Evolutionary conservation across 2,113 vertebrate species (phyloP).

Genomic region (Eolophus roseicapilla): DNA sequence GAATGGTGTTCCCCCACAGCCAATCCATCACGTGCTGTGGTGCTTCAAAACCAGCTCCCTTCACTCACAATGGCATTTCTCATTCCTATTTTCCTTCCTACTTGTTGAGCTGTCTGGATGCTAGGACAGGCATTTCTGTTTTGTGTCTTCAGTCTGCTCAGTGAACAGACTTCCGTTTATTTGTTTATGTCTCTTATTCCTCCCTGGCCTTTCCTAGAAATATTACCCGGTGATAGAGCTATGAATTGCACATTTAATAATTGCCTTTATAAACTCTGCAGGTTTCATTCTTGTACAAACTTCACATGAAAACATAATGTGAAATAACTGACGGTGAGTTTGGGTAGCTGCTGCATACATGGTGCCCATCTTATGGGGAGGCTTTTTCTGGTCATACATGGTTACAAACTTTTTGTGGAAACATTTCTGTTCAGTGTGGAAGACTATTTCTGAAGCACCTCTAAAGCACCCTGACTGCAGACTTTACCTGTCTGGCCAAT

Average conservation of each 20-base stretch:
- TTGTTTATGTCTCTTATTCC: neutral
- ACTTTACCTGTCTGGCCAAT: neutral
- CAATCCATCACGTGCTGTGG: accelerated
- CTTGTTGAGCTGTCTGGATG: neutral
- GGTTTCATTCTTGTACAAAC: neutral
- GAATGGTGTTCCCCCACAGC: accelerated
- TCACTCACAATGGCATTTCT: neutral
- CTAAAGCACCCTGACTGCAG: neutral
- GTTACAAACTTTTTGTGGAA: neutral
- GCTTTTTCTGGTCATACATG: neutral
- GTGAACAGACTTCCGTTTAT: neutral
- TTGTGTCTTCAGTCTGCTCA: neutral
- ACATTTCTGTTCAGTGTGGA: neutral
- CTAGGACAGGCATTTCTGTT: neutral
- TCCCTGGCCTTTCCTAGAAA: neutral
- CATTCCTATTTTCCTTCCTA: neutral
- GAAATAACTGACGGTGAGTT: neutral
- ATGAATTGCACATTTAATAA: neutral
- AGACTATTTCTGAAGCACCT: neutral
- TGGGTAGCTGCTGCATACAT: neutral
- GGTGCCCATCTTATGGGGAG: accelerated
- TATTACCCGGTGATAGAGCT: neutral
- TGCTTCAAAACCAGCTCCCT: neutral
- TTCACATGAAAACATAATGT: neutral
- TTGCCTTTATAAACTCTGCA: neutral